phyloP scores from a whole-genome alignment of 1,140 invertebrate species.

The Dreissena rostriformis region DNA sequence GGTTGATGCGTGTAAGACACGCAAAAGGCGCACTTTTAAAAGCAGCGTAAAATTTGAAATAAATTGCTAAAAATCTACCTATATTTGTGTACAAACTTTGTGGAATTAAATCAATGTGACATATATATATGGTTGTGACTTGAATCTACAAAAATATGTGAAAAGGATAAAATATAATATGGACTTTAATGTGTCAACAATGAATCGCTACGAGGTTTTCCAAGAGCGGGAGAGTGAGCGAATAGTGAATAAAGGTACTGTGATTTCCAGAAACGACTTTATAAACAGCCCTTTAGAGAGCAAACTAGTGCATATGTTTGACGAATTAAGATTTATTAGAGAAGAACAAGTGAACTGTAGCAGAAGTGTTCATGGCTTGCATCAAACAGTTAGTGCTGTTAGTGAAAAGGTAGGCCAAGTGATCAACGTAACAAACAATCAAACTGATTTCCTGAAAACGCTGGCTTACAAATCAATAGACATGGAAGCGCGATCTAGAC shows the following conservation, averaged over 20 bases:
- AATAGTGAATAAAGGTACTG: not conserved
- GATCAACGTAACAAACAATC: not conserved
- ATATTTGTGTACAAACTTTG: too few species aligned
- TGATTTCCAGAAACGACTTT: constrained; percentile 8
- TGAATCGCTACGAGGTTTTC: not conserved
- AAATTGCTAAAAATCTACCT: too few species aligned
- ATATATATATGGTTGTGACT: too few species aligned
- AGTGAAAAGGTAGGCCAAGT: constrained; percentile 16
- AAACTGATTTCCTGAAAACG: constrained; percentile 13
- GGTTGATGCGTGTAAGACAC: too few species aligned
- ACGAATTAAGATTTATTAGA: constrained; percentile 1
- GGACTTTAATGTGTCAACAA: not conserved
- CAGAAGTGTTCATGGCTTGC: not conserved
- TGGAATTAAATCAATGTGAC: too few species aligned
- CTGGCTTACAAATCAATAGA: constrained; percentile 35
- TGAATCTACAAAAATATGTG: too few species aligned
- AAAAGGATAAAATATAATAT: not conserved
- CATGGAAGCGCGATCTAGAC: constrained; percentile 19
- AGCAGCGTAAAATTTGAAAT: too few species aligned
- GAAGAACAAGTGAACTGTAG: constrained; percentile 2
- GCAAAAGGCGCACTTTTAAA: too few species aligned
- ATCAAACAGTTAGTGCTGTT: constrained; percentile 5
- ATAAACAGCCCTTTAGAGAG: not conserved
- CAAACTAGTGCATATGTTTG: constrained; percentile 21
- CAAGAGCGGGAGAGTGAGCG: constrained; percentile 5